A percentile compares a stretch with the other conserved stretches of the same genome.
Conservation (phyloP, 2,888 invertebrate species). For the Loripinus fragilis region DNA sequence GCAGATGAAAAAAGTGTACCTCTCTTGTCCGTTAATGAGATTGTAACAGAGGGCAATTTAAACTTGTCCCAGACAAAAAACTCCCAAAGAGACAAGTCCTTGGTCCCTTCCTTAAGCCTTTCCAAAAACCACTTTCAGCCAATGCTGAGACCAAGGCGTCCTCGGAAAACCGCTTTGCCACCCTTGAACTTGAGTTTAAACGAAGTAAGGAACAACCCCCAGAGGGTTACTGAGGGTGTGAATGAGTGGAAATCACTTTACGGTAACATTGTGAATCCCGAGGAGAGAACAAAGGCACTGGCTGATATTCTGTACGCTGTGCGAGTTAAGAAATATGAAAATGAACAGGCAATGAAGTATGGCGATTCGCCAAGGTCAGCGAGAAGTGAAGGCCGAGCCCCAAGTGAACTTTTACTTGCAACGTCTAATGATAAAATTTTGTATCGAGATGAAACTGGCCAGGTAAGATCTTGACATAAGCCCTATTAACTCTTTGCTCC, state of each 20-base stretch:
- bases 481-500: too few species aligned
- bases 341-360: conserved; percentile 68
- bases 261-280: conserved; percentile 62
- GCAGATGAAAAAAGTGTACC: conserved; percentile 50
- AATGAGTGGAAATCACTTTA: conserved; percentile 69
- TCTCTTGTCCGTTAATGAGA: conserved; percentile 31
- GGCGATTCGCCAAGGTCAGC: conserved; percentile 44
- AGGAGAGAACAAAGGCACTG: conserved; percentile 65
- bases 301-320: conserved; percentile 72
- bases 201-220: conserved; percentile 49
- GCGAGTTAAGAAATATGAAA: conserved; percentile 68
- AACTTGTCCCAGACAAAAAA: conserved; percentile 41
- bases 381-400: conserved; percentile 35
- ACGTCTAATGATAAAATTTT: conserved; percentile 35
- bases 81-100: conserved; percentile 34
- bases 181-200: conserved; percentile 42
- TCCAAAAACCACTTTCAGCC: conserved; percentile 48
- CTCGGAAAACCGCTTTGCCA: conserved; percentile 50
- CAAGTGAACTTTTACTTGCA: conserved; percentile 52
- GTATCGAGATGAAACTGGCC: conserved; percentile 49
- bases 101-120: conserved; percentile 43
- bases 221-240: conserved; percentile 58
- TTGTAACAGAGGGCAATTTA: conserved; percentile 16
- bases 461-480: too few species aligned
- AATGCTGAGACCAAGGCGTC: conserved; percentile 36